Base-by-base conservation (phyloP, 1,140 invertebrate species). In the Listronotus bonariensis region DNA sequence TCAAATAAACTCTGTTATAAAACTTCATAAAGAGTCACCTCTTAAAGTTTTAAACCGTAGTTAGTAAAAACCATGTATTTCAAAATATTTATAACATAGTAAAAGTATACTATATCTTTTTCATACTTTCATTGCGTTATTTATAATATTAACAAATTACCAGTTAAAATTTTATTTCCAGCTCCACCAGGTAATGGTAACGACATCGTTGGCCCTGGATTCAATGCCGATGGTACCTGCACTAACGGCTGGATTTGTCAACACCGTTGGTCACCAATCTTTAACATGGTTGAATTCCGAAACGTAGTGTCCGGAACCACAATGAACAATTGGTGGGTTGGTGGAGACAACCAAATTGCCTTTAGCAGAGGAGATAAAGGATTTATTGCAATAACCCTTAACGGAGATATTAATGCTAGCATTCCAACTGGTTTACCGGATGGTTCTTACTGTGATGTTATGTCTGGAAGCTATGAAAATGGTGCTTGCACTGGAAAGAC, bases 221-320 rank as follows among this genome's bases (percentile, higher is more conserved):
- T 92, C 42, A 85, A 88, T 41, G 54, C 80, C 12, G 85, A 92
- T 69, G 81, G 84, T 1, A 82, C 80, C 0, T 96, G 93, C 71
- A 84, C 82, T 0, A 87, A 88, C 71, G 92, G 91, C 1, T 96
- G 92, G 92, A 79, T 95, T 0, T 96, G 94, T 75, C 93, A 96
- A 78, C 93, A 96, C 77, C 84, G 92, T 18, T 95, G 92, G 92
- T 79, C 86, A 6, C 86, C 90, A 74, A 92, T 95, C 69, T 88
- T 80, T 76, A 88, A 89, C 66, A 95, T 95, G 92, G 89, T 91
- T 1, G 76, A 74, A 3, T 93, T 93, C 77, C 81, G 88, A 40
- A 92, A 90, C 72, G 79, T 81, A 0, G 90, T 85, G 4, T 76
- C 78, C 40, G 81, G 80, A 11, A 83, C 84, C 6, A 68, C 53